Base-by-base conservation (phyloP, 2,113 vertebrate species). In the Hydrochoerus hydrochaeris region DNA sequence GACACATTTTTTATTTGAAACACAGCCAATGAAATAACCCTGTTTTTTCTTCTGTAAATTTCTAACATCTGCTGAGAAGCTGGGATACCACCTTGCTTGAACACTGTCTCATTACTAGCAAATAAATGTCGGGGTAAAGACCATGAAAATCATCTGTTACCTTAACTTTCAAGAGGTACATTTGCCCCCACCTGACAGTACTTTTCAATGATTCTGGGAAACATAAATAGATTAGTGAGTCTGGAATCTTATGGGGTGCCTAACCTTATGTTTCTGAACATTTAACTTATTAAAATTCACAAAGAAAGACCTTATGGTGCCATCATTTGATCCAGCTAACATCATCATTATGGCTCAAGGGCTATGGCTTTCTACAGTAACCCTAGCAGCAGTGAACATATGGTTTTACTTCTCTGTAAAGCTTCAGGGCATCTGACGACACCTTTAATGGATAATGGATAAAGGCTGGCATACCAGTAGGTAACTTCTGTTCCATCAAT, bases 391-490 rank as follows among this genome's bases (percentile, higher is more conserved):
- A 44, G 54, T 84, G 97, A 98, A 71, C 97, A 97, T 97, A 97
- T 97, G 97, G 96, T 97, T 97, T 94, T 75, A 85, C 94, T 97
- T 97, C 80, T 95, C 73, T 95, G 67, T 84, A 63, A 97, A 95
- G 97, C 96, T 96, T 96, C 71, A 69, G 96, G 97, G 97, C 93
- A 97, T 94, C 93, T 92, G 91, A 96, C n/a, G 0, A 83, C 41
- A 82, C 75, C 85, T 96, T 97, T 97, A 80, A 96, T 97, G 93
- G 97, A 96, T 97, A 97, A 98, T 97, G 97, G 94, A 97, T 98
- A 96, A 97, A 96, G 93, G 93, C 97, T 96, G 86, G 83, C 83
- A 85, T 87, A 84, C 73, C 97, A 93, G 97, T 93, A 97, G 97
- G 97, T 95, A 93, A 94, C 67, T 95, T 95, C 95, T 97, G 90